phyloP scores from a whole-genome alignment of 1,140 invertebrate species.

The Apolygus lucorum region DNA sequence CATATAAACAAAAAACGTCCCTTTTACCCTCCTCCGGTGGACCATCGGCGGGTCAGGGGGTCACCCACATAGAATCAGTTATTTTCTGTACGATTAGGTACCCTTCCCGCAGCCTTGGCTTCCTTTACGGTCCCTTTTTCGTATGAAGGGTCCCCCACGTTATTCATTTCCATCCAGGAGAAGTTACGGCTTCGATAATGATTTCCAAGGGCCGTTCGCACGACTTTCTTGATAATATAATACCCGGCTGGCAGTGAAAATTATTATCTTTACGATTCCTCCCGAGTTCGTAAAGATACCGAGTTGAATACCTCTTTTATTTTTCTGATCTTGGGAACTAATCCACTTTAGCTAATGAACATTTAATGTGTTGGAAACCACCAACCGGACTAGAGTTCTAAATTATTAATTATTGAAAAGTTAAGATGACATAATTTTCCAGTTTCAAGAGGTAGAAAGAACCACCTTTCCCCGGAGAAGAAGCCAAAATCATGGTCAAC shows the following conservation, averaged over 20 bases:
- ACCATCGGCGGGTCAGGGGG: neutral
- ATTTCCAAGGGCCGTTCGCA: neutral
- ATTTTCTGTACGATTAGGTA: no score
- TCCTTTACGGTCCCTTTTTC: neutral
- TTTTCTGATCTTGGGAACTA: no score
- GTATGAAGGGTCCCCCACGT: neutral
- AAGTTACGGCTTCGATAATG: neutral
- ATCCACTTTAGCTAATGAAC: no score
- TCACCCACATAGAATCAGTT: neutral
- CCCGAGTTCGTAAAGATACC: neutral
- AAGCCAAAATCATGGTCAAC: no score
- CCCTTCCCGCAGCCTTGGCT: no score
- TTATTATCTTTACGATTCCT: neutral
- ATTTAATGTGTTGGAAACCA: no score
- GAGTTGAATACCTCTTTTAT: neutral
- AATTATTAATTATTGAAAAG: no score
- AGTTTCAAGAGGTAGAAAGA: no score
- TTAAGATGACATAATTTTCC: no score
- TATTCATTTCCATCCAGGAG: neutral
- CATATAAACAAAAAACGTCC: neutral
- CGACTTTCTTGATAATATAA: neutral
- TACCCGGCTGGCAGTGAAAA: neutral
- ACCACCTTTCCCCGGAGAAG: no score
- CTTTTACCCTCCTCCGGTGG: neutral
- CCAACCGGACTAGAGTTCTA: no score